Conservation (phyloP, 2,797 vertebrate genomes). For the Emys orbicularis region DNA sequence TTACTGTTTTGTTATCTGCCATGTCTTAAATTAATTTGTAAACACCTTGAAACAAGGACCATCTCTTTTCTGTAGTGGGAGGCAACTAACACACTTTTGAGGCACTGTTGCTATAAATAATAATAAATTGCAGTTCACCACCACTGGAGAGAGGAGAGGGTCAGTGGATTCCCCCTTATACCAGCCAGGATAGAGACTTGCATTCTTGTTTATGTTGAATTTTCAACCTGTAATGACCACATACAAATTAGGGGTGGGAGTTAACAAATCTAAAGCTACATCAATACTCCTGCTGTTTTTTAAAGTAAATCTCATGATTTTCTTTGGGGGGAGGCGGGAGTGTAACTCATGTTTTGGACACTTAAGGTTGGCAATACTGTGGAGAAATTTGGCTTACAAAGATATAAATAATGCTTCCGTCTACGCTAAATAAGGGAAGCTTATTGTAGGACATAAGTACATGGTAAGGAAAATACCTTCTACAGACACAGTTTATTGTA, state of each 20-base stretch:
- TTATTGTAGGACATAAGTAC: neutral
- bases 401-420: fast-evolving
- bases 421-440: fast-evolving
- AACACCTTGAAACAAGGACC: neutral
- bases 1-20: neutral
- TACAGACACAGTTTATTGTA: neutral
- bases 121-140: neutral
- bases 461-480: neutral
- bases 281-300: too few species aligned
- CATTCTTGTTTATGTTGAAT: neutral
- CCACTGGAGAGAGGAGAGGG: neutral
- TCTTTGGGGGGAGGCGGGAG: neutral
- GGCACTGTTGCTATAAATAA: neutral
- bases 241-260: neutral
- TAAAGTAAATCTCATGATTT: neutral
- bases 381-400: fast-evolving
- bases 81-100: neutral
- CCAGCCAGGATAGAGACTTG: neutral
- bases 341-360: fast-evolving
- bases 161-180: neutral
- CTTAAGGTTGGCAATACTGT: fast-evolving
- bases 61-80: neutral
- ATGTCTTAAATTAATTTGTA: neutral
- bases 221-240: neutral
- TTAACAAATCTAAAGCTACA: neutral